Percentiles rank a stretch among this genome's conserved stretches.
Evolutionary conservation across 2,113 vertebrate genomes (phyloP).

Genomic region (Rhynchomys soricoides): DNA sequence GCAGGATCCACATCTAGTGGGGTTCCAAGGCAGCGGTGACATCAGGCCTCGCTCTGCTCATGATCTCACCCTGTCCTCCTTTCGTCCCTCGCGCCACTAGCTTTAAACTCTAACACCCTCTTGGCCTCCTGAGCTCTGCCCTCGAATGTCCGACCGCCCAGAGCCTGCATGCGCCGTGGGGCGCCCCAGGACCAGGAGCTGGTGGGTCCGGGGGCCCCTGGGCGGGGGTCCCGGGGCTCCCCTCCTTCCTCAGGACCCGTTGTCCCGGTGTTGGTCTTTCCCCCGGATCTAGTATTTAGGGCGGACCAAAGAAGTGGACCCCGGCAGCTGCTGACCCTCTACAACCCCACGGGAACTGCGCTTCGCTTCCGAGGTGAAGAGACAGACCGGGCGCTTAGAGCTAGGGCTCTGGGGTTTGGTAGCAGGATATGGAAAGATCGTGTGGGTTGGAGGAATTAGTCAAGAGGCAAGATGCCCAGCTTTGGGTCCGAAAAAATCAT

Average conservation of each 20-base stretch:
- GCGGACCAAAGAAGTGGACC: conserved; percentile 81
- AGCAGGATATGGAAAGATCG: background rate
- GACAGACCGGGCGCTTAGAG: background rate
- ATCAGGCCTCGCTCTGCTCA: background rate
- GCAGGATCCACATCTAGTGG: background rate
- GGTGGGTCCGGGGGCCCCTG: conserved; percentile 67
- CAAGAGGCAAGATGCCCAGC: background rate
- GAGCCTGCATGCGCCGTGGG: conserved; percentile 79
- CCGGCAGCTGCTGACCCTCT: conserved; percentile 85
- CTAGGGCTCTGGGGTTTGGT: background rate
- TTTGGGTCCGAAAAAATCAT: background rate
- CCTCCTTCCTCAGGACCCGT: conserved; percentile 51
- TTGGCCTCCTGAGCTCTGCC: conserved; percentile 80
- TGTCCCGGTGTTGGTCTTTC: conserved; percentile 83
- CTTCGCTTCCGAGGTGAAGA: conserved; percentile 83
- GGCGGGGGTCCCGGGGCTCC: conserved; percentile 52
- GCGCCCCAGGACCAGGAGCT: conserved; percentile 76
- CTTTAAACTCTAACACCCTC: conserved; percentile 84
- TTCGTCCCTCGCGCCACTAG: background rate
- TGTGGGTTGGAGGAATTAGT: background rate
- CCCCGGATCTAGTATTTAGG: conserved; percentile 82
- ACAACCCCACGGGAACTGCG: conserved; percentile 83
- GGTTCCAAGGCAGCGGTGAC: background rate
- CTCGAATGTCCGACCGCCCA: conserved; percentile 85
- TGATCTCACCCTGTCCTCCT: background rate